Evolutionary conservation across 2,797 vertebrate species (phyloP), one percentile per base, ranked within the genome.

Genomic region (Enteromius afrohamiltoni): DNA sequence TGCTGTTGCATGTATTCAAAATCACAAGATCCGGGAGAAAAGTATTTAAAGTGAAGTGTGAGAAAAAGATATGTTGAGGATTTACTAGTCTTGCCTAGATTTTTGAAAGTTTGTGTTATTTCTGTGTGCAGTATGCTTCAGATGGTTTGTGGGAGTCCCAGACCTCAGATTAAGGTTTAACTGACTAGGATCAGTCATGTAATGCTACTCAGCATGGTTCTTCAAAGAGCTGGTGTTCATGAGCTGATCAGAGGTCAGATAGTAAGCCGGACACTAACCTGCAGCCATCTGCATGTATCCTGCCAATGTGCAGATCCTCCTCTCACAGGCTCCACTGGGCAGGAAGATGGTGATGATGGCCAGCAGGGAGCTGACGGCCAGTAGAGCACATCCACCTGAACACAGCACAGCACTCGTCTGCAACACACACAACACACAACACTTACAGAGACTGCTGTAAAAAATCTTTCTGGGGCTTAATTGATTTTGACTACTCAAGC

Each of bases 261-360:
- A 83, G 80, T 60, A 80, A 53, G 40, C 58, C 9, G 13, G 26
- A 1, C 62, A 93, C 96, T 91, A 77, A 97, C 97, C 97, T 92
- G 97, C 92, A 40, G 97, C 96, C 91, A 96, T 97, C 94, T 98
- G 97, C 95, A 97, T 97, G 95, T 98, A 98, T 82, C 96, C 96
- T 14, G 97, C 96, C 92, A 98, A 93, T 80, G 96, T 96, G 93
- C 97, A 98, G 89, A 96, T 89, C 92, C 95, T 91, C 88, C 95
- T 93, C 93, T 98, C 97, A 21, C 96, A 97, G 88, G 94, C 93
- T 91, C 97, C 97, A 0, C 95, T 86, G 80, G 97, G 97, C 91
- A 98, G 94, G 92, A 98, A 96, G 89, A 98, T 92, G 69, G 96
- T 96, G 74, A 97, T 91, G 91, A 97, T 95, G 86, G 97, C 96